phyloP scores from a whole-genome alignment of 2,797 vertebrate genomes.

The Arremon brunneinucha region DNA sequence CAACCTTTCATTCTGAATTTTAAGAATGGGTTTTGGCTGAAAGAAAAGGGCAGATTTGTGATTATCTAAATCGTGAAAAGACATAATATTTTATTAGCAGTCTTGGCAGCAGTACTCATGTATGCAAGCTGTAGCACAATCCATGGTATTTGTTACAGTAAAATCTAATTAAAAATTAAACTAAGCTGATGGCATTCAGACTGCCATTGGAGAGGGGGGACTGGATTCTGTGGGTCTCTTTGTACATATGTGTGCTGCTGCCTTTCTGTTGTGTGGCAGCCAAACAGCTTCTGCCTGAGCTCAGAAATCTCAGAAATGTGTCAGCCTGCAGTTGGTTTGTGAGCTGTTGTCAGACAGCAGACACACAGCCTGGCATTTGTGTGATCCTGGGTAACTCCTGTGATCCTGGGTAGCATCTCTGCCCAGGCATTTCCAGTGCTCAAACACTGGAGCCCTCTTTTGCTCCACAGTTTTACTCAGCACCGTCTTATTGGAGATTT shows the following conservation, averaged over 20 bases:
- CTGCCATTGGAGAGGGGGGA: neutral
- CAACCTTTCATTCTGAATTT: neutral
- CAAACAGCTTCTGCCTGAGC: neutral
- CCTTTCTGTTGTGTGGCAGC: neutral
- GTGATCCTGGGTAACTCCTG: neutral
- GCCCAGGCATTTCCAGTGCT: neutral
- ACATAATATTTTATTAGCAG: conserved; percentile 25
- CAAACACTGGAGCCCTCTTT: neutral
- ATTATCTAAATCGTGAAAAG: conserved; percentile 14
- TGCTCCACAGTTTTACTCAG: neutral
- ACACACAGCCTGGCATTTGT: neutral
- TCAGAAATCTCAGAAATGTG: neutral
- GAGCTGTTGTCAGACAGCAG: neutral
- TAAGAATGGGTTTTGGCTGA: neutral
- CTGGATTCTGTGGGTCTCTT: neutral
- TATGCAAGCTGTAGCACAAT: neutral
- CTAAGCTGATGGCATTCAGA: neutral
- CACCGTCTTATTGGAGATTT: neutral
- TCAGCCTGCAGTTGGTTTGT: neutral
- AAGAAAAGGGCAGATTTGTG: conserved; percentile 27
- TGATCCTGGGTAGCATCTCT: neutral
- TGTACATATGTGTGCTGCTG: neutral
- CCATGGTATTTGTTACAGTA: neutral
- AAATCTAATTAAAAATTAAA: conserved; percentile 56
- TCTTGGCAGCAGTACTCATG: neutral